Evolutionary conservation across 2,797 vertebrate genomes (phyloP).

Genomic region (Microctenopoma stevenorrisi): DNA sequence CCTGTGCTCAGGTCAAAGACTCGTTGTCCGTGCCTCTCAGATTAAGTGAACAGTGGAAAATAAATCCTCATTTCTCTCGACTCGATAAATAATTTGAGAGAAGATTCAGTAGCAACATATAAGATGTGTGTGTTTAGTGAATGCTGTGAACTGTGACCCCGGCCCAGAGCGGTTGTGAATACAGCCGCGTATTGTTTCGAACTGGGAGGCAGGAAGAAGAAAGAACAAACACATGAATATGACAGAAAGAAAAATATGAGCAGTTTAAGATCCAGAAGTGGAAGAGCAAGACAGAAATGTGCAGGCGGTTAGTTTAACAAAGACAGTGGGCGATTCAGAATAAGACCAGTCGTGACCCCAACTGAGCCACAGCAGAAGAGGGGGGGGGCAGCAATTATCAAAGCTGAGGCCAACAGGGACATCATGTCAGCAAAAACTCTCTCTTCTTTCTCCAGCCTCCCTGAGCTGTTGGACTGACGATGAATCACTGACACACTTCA

Average conservation of each 20-base stretch:
- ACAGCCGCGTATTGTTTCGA: too few relatives aligned
- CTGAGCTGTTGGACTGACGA: background rate
- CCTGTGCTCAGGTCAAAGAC: too few relatives aligned
- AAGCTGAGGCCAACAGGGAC: background rate
- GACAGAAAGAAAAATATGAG: background rate
- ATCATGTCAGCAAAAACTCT: background rate
- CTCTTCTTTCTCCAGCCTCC: background rate
- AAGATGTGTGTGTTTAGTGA: too few relatives aligned
- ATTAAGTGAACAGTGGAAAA: background rate
- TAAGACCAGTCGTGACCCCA: constrained; percentile 21
- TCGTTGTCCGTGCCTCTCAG: too few relatives aligned
- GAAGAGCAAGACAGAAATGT: background rate
- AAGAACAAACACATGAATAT: background rate
- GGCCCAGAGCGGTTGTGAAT: too few relatives aligned
- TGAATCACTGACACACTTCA: background rate
- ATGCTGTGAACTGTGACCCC: background rate
- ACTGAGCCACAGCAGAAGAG: constrained; percentile 10
- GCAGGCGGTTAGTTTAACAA: constrained; percentile 30
- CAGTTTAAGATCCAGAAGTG: background rate
- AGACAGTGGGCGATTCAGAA: constrained; percentile 41
- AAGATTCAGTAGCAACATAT: accelerated
- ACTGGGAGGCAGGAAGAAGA: background rate
- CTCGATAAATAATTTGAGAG: background rate
- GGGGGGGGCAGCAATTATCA: constrained; percentile 40
- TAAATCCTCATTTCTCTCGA: background rate